Evolutionary conservation across 2,888 invertebrate species (phyloP), one percentile per base, ranked within the genome.

Genomic region (Cordylochernes scorpioides): DNA sequence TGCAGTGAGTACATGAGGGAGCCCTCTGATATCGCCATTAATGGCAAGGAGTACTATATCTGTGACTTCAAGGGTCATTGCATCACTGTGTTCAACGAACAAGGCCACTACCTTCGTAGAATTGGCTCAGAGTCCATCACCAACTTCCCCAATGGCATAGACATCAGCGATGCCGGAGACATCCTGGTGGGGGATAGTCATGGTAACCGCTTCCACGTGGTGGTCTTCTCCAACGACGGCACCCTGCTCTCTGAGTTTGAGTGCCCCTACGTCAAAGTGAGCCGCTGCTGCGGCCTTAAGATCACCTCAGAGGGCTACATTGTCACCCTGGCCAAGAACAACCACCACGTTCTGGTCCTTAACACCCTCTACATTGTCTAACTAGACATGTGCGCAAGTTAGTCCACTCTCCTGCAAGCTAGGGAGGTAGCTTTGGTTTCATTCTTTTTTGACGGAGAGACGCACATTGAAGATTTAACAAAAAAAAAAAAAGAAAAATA

Each of bases 21-120:
- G 54, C 88, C 88, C 12, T 86, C 86, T 28, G 88, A 91, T 54
- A 84, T 91, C 49, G 86, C 86, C 39, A 80, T 88, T 48, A 73
- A 72, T 57, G 80, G 80, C 69, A 57, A 59, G 26, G 42, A 43
- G 25, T 59, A 54, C 40, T 91, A 78, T 57, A 82, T 91, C 35
- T 91, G 88, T 56, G 88, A 91, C 58, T 91, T 88, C 56, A 91
- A 91, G 58, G 88, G 86, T 29, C 88, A 88, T 58, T 86, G 86
- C 55, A 86, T 88, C 30, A 86, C 88, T 30, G 86, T 86, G 15
- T 86, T 88, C 27, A 86, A 86, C 54, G 82, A 84, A 51, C 74
- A 77, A 40, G 88, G 88, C 32, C 67, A 68, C 39, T 88, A 80
- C 58, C 59, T 82, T 48, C 71, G 86, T 43, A 71, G 82, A 44